These are phyloP conservation scores for Melanargia galathea DNA, from an alignment of 2,888 invertebrate species.

Conservation along the genomic window DNA sequence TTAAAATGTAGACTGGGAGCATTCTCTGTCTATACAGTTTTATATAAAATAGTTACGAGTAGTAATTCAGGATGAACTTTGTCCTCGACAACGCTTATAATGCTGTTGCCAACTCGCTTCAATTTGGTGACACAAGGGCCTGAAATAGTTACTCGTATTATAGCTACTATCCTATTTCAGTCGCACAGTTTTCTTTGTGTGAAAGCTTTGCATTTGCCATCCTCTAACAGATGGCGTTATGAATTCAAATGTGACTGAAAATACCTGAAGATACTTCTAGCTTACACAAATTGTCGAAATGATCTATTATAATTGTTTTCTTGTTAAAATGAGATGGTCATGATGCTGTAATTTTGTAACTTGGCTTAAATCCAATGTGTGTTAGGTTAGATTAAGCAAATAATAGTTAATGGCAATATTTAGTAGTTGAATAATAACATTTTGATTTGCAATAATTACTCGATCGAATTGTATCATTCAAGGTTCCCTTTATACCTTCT, in stretches of 20 bases:
- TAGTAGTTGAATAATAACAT: not conserved
- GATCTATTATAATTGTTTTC: slow-evolving; percentile 11
- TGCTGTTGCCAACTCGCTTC: slow-evolving; percentile 69
- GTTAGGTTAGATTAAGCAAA: not conserved
- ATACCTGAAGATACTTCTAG: not conserved
- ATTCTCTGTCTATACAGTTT: not conserved
- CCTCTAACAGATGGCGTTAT: slow-evolving; percentile 66
- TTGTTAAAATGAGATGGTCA: not conserved
- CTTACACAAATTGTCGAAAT: not conserved
- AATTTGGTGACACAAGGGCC: slow-evolving; percentile 61
- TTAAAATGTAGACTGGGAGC: too few relatives aligned
- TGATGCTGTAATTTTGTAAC: not conserved
- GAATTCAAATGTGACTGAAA: slow-evolving; percentile 18
- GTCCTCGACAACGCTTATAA: slow-evolving; percentile 56
- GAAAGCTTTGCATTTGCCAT: slow-evolving; percentile 52
- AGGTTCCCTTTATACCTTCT: slow-evolving; percentile 4
- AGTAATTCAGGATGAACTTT: slow-evolving; percentile 61
- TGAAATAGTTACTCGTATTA: slow-evolving; percentile 59
- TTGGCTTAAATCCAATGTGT: not conserved
- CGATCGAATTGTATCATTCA: not conserved
- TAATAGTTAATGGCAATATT: not conserved
- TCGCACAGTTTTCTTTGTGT: slow-evolving; percentile 35
- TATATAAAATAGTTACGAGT: not conserved
- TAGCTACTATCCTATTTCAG: slow-evolving; percentile 36
- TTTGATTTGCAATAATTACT: not conserved